Evolutionary conservation across 2,113 vertebrate species (phyloP), one percentile per base, ranked within the genome.

Genomic region (Albula glossodonta): DNA sequence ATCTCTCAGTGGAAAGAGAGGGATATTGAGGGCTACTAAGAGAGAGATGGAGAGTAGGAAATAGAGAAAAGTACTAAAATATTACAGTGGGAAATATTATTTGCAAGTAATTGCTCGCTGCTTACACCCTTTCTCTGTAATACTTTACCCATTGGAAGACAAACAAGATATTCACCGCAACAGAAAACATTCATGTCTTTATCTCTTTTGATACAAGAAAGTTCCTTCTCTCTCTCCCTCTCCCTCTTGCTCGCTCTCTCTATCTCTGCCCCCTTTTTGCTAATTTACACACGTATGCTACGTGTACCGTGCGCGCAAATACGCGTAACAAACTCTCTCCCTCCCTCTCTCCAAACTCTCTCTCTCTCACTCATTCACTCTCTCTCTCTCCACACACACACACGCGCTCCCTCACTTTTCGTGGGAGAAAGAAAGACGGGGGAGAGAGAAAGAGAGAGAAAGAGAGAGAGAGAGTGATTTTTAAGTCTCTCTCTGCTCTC

Each of bases 401-500:
- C 91, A 80, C 93, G 60, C 88, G 80, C 92, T 85, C 88, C 86
- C 88, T 90, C 90, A 85, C 89, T 92, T 90, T 92, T 90, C 85
- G 91, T 91, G 90, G 91, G 93, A 93, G 93, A 94, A 92, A 94
- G 93, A 91, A 88, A 90, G 92, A 92, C 93, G 91, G 89, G 91
- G 86, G 92, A 91, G 93, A 92, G 90, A 90, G 90, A 91, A 90
- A 90, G 93, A 92, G 92, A 90, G 91, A 93, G 93, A 92, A 53
- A 89, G 90, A 81, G 90, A 88, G 92, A 91, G 93, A 94, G 93
- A 92, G 92, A 89, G 92, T 93, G 91, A 91, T 41, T 93, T 93
- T 92, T 91, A 94, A 93, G 93, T 92, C 93, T 94, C 87, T 89
- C 90, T 91, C 93, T 88, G 92, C 89, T 93, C 92, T 93, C 93